These are phyloP conservation scores for Carpatolechia fugitivella DNA, from an alignment of 2,888 invertebrate genomes.

Conservation along the genomic window DNA sequence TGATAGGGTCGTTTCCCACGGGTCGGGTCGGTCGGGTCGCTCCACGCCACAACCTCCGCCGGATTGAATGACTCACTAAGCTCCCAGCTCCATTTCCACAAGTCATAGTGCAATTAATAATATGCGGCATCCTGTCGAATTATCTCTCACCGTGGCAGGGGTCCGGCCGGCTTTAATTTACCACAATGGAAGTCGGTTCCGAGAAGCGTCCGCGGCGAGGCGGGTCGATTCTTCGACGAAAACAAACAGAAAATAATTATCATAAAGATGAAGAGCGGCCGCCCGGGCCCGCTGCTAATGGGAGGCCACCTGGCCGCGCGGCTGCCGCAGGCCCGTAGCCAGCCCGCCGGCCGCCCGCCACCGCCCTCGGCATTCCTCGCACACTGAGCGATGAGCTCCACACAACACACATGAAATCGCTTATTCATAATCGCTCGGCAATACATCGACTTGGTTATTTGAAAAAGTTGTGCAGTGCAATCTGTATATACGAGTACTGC, in stretches of 20 bases:
- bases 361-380: conserved; percentile 12
- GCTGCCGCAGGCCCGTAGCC: conserved; percentile 44
- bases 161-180: conserved; percentile 78
- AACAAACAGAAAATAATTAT: conserved; percentile 80
- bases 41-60: conserved; percentile 33
- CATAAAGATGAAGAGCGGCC: conserved; percentile 79
- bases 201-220: conserved; percentile 75
- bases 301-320: conserved; percentile 72
- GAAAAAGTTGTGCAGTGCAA: not conserved
- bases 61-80: conserved; percentile 78
- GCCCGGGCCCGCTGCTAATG: conserved; percentile 75
- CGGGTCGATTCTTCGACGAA: conserved; percentile 77
- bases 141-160: conserved; percentile 78
- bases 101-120: conserved; percentile 80
- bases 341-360: conserved; percentile 33
- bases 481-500: too few species aligned
- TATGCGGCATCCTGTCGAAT: conserved; percentile 80
- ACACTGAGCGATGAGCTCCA: not conserved
- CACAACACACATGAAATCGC: not conserved
- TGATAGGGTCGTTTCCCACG: conserved; percentile 61
- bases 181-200: conserved; percentile 78
- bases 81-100: conserved; percentile 75
- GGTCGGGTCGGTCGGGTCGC: conserved; percentile 31
- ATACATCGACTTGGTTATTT: not conserved
- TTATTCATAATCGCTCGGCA: not conserved